phyloP scores from a whole-genome alignment of 2,888 invertebrate species.

The Synergus laeviventris region DNA sequence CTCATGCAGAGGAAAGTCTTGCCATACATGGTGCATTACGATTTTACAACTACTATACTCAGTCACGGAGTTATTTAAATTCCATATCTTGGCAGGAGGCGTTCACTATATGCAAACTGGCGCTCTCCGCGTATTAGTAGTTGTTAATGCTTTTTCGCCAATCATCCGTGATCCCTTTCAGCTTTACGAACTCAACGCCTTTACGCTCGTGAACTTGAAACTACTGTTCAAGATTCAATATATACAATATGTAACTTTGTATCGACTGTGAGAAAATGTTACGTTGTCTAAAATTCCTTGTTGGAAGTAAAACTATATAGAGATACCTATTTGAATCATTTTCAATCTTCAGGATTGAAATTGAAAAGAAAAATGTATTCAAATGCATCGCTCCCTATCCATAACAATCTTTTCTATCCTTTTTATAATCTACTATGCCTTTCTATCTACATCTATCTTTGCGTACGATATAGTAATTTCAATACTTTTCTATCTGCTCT shows the following conservation, averaged over 20 bases:
- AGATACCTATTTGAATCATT: too few relatives aligned
- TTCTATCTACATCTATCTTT: too few relatives aligned
- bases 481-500: too few relatives aligned
- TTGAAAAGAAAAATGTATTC: too few relatives aligned
- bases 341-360: too few relatives aligned
- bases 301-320: too few relatives aligned
- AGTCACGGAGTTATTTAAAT: slow-evolving; percentile 38
- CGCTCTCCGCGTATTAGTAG: background rate
- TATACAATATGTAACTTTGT: slow-evolving; percentile 3
- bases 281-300: background rate
- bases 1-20: slow-evolving; percentile 17
- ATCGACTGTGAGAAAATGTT: background rate
- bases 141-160: slow-evolving; percentile 29
- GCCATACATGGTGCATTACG: slow-evolving; percentile 38
- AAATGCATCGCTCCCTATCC: too few relatives aligned
- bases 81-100: slow-evolving; percentile 33
- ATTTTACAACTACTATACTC: slow-evolving; percentile 37
- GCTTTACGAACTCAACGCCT: slow-evolving; percentile 33
- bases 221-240: slow-evolving; percentile 21
- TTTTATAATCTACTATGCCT: too few relatives aligned
- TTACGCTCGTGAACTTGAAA: slow-evolving; percentile 27
- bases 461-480: too few relatives aligned
- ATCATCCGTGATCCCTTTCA: slow-evolving; percentile 31
- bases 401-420: too few relatives aligned
- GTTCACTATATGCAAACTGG: slow-evolving; percentile 14